phyloP scores from a whole-genome alignment of 2,888 invertebrate species.

The Leptinotarsa haldemani region DNA sequence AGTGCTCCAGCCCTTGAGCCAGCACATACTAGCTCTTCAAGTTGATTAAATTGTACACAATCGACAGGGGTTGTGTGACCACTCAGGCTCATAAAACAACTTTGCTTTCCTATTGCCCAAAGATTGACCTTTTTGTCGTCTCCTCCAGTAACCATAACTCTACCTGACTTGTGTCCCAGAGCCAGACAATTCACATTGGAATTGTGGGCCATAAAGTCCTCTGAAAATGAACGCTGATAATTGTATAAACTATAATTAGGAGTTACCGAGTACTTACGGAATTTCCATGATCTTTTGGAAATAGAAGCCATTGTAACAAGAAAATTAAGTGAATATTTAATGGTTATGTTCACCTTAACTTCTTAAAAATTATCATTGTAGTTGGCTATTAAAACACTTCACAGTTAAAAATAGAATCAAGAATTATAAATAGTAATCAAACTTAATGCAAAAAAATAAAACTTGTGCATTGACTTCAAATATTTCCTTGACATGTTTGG shows the following conservation, averaged over 20 bases:
- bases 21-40: constrained; percentile 94
- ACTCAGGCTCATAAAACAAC: constrained; percentile 94
- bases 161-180: constrained; percentile 90
- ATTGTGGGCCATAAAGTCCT: constrained; percentile 89
- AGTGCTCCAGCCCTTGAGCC: constrained; percentile 94
- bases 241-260: not conserved
- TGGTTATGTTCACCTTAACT: constrained; percentile 57
- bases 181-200: constrained; percentile 90
- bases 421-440: constrained; percentile 47
- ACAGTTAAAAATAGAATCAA: constrained; percentile 50
- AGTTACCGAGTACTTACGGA: constrained; percentile 74
- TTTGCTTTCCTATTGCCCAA: constrained; percentile 95
- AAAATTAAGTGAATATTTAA: constrained; percentile 34
- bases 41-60: constrained; percentile 93
- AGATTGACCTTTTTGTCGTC: constrained; percentile 97
- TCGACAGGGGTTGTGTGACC: constrained; percentile 95
- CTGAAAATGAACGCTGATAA: constrained; percentile 67
- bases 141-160: constrained; percentile 93
- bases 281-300: constrained; percentile 81
- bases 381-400: constrained; percentile 31
- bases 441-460: constrained; percentile 43
- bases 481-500: constrained; percentile 59
- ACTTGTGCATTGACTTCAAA: constrained; percentile 44
- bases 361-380: constrained; percentile 58
- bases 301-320: constrained; percentile 61